These are phyloP conservation scores for Diglossa cyanea DNA, from an alignment of 2,797 vertebrate species.

Conservation along the genomic window DNA sequence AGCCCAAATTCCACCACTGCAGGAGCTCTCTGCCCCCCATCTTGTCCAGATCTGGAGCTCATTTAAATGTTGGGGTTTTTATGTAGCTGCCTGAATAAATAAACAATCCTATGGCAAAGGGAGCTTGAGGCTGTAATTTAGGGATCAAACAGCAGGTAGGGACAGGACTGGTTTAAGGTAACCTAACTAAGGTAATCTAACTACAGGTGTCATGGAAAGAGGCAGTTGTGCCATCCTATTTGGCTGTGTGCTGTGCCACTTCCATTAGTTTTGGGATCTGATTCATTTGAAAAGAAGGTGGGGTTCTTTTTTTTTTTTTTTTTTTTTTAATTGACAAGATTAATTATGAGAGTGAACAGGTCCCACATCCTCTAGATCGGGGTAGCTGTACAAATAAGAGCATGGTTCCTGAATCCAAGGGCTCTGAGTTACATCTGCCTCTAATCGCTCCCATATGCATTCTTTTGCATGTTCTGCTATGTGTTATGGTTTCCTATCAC, in stretches of 20 bases:
- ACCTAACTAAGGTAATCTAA: not conserved
- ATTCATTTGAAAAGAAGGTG: not conserved
- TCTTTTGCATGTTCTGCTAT: not conserved
- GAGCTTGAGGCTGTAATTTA: not conserved
- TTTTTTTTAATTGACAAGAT: not conserved
- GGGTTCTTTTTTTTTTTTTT: not conserved
- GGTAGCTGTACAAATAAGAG: not conserved
- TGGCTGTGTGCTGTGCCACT: not conserved
- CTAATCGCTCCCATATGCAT: not conserved
- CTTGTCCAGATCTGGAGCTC: not conserved
- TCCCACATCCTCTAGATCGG: not conserved
- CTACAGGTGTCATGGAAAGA: not conserved
- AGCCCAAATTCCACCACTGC: not conserved
- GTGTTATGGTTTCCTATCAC: not conserved
- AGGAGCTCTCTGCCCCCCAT: fast-evolving
- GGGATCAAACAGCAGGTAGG: not conserved
- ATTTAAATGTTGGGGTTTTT: not conserved
- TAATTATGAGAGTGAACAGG: not conserved
- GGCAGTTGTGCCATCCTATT: not conserved
- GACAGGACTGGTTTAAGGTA: not conserved
- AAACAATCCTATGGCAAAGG: not conserved
- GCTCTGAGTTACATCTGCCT: not conserved
- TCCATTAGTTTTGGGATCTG: not conserved
- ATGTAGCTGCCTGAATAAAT: not conserved
- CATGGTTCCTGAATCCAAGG: not conserved